Evolutionary conservation across 2,113 vertebrate genomes (phyloP).

Genomic region (Nothocercus julius): DNA sequence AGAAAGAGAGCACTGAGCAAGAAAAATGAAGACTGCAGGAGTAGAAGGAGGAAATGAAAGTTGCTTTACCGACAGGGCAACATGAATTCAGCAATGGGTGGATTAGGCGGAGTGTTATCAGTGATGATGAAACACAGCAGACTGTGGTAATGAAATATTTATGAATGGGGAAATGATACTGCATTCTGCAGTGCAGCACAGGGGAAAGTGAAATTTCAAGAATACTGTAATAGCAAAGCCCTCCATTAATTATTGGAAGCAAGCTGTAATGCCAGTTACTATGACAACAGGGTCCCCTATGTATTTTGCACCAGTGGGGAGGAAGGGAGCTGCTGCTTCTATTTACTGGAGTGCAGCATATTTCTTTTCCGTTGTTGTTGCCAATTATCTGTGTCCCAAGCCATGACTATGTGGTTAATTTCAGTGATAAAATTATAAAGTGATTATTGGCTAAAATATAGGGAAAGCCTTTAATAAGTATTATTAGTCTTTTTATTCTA

Average conservation of each 20-base stretch:
- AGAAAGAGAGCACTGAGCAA: neutral
- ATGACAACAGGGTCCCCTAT: constrained; percentile 81
- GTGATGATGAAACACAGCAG: constrained; percentile 76
- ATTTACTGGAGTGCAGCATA: constrained; percentile 38
- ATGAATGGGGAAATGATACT: constrained; percentile 84
- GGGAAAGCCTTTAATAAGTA: neutral
- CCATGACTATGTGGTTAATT: constrained; percentile 2
- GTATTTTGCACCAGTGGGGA: constrained; percentile 59
- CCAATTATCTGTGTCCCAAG: constrained; percentile 19
- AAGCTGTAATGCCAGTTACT: constrained; percentile 79
- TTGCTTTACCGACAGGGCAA: constrained; percentile 31
- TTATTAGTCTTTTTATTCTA: neutral
- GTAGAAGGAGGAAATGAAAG: constrained; percentile 44
- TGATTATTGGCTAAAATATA: neutral
- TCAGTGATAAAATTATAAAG: constrained; percentile 4
- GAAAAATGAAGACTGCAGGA: constrained; percentile 32
- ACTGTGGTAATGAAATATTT: constrained; percentile 84
- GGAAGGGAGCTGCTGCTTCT: neutral
- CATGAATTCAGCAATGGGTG: constrained; percentile 60
- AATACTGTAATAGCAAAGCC: constrained; percentile 80
- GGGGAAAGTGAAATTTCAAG: constrained; percentile 77
- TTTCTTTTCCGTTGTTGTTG: constrained; percentile 53
- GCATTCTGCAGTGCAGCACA: constrained; percentile 81
- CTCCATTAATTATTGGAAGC: constrained; percentile 86
- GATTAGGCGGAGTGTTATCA: constrained; percentile 57